These are phyloP conservation scores for Spinibarbus caldwelli DNA, from an alignment of 2,797 vertebrate species.

Conservation along the genomic window DNA sequence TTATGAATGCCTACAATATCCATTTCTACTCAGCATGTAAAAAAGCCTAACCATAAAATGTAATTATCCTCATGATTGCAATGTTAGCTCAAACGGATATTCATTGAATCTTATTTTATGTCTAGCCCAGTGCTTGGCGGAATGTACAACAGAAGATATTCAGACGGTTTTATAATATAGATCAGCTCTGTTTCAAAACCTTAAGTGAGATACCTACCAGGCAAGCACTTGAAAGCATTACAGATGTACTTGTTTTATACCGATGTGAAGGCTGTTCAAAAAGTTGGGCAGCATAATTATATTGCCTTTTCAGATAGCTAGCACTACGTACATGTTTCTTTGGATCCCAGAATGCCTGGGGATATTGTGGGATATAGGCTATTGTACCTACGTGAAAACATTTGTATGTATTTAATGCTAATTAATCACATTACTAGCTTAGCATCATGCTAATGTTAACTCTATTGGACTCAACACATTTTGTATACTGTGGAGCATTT, in stretches of 20 bases:
- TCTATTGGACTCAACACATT: neutral
- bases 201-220: neutral
- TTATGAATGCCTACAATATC: neutral
- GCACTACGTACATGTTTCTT: neutral
- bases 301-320: neutral
- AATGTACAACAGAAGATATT: neutral
- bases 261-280: neutral
- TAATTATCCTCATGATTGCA: slow-evolving; percentile 15
- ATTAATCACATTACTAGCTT: neutral
- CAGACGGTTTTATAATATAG: neutral
- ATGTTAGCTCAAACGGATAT: slow-evolving; percentile 7
- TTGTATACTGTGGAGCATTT: neutral
- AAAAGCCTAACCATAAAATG: neutral
- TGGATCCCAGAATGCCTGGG: neutral
- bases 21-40: neutral
- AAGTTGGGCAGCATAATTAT: neutral
- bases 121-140: neutral
- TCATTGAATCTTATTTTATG: slow-evolving; percentile 12
- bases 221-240: neutral
- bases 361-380: neutral
- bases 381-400: neutral
- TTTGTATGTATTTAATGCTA: neutral
- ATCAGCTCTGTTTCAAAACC: neutral
- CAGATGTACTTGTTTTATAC: neutral
- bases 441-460: neutral